Conservation (phyloP, 2,113 vertebrate species). For the Percopsis transmontana region DNA sequence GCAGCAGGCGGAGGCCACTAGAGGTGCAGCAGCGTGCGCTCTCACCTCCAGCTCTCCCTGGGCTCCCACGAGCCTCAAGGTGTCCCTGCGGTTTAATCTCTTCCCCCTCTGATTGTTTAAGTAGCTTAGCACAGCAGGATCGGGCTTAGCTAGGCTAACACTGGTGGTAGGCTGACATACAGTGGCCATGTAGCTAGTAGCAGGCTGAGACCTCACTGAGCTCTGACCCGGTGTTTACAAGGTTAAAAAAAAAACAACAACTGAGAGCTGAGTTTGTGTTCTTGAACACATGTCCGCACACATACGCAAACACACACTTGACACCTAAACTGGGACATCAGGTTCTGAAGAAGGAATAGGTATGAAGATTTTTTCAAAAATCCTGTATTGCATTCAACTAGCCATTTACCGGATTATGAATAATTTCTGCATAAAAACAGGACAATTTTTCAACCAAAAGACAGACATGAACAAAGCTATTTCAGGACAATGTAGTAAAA, state of each 20-base stretch:
- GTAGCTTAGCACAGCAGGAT: conserved; percentile 66
- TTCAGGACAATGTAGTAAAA: not conserved
- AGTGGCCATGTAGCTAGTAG: too few species aligned
- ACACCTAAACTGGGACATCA: not conserved
- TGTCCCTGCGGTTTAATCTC: conserved; percentile 40
- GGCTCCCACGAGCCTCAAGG: conserved; percentile 21
- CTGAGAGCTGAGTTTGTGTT: not conserved
- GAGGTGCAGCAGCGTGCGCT: not conserved
- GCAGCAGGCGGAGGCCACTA: not conserved
- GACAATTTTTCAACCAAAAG: too few species aligned
- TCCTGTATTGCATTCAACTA: too few species aligned
- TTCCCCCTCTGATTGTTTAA: conserved; percentile 60
- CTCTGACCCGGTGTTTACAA: not conserved
- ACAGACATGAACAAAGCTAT: not conserved
- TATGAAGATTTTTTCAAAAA: not conserved
- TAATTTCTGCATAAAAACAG: too few species aligned
- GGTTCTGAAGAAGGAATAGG: not conserved
- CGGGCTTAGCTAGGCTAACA: conserved; percentile 49
- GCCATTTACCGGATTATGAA: too few species aligned
- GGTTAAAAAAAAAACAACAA: not conserved
- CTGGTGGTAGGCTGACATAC: not conserved
- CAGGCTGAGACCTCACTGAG: not conserved
- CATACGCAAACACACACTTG: not conserved
- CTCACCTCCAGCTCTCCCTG: conserved; percentile 39
- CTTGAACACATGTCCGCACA: not conserved